Percentiles rank a stretch among this genome's conserved stretches.
Conservation (phyloP, 1,140 invertebrate genomes). For the Philopotamus ludificatus region DNA sequence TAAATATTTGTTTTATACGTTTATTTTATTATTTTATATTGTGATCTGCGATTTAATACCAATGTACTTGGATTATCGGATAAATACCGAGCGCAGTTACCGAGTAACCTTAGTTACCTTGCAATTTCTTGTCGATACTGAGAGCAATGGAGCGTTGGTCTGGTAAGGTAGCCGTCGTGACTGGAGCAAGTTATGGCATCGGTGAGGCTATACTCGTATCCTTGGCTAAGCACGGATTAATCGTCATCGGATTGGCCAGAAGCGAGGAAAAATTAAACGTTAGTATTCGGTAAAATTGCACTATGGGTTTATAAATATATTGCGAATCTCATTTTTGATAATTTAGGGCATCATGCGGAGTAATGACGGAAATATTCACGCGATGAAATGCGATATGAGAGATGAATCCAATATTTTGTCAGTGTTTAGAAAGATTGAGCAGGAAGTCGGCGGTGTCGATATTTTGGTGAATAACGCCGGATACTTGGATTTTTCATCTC, state of each 20-base stretch:
- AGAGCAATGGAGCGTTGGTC: constrained; percentile 68
- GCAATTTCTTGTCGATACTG: too few species aligned
- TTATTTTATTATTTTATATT: too few species aligned
- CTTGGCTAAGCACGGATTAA: constrained; percentile 62
- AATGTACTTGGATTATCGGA: too few species aligned
- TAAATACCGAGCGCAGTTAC: too few species aligned
- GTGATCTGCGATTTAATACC: too few species aligned
- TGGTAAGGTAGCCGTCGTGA: constrained; percentile 68
- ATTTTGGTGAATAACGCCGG: constrained; percentile 69
- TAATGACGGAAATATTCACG: constrained; percentile 34
- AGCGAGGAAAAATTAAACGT: constrained; percentile 60
- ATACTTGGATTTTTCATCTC: neutral
- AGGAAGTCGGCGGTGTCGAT: constrained; percentile 60
- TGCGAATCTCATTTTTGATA: neutral
- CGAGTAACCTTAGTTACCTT: too few species aligned
- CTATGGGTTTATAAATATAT: too few species aligned
- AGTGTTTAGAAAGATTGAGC: constrained; percentile 61
- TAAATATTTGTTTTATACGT: too few species aligned
- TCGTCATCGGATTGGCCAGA: constrained; percentile 69
- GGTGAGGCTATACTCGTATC: constrained; percentile 59
- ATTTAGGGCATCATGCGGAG: neutral
- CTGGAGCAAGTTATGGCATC: constrained; percentile 71
- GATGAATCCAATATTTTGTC: constrained; percentile 62
- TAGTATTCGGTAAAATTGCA: too few species aligned
- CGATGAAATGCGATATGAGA: constrained; percentile 60